phyloP scores from a whole-genome alignment of 2,113 vertebrate species.

The Orientallactaga bullata region DNA sequence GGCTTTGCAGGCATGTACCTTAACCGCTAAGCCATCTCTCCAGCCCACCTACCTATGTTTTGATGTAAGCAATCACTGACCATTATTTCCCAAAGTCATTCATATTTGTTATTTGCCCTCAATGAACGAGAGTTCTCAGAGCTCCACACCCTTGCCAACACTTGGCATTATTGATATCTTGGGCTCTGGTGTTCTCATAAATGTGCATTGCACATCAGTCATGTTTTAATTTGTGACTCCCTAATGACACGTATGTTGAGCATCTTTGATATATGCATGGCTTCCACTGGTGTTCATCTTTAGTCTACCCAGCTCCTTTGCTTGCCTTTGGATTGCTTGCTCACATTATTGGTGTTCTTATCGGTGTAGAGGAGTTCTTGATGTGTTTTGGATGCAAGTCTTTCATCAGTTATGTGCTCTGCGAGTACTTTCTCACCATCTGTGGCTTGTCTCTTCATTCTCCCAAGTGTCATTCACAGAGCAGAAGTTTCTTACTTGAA shows the following conservation, averaged over 20 bases:
- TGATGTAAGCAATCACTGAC: background rate
- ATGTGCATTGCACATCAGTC: background rate
- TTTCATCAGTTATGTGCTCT: background rate
- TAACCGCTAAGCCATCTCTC: too few relatives aligned
- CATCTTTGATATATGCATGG: background rate
- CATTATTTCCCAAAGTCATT: background rate
- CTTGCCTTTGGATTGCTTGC: background rate
- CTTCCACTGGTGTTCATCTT: background rate
- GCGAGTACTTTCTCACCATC: background rate
- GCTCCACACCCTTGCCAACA: background rate
- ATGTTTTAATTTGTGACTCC: background rate
- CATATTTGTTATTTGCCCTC: background rate
- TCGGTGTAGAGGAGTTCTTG: background rate
- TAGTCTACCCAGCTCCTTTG: background rate
- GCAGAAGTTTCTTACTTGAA: background rate
- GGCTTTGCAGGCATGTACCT: too few relatives aligned
- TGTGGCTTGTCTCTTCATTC: background rate
- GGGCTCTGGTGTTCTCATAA: background rate
- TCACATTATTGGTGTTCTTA: background rate
- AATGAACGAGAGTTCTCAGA: background rate
- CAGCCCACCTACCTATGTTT: too few relatives aligned
- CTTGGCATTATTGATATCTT: background rate
- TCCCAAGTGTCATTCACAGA: background rate
- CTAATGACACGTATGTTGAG: background rate
- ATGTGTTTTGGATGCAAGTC: background rate